Evolutionary conservation across 2,797 vertebrate species (phyloP).

Genomic region (Hybognathus amarus): DNA sequence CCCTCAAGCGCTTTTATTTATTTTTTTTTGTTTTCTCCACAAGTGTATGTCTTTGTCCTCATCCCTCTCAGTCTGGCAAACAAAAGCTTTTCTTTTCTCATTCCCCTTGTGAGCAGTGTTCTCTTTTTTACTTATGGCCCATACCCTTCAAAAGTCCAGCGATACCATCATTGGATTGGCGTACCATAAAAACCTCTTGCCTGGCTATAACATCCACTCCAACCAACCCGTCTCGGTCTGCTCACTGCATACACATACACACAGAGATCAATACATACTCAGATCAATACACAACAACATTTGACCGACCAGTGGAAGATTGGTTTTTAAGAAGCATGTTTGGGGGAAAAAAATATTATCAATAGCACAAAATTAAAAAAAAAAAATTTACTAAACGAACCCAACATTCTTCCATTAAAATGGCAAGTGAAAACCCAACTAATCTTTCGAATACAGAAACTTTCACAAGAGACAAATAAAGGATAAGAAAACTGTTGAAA

Average conservation of each 20-base stretch:
- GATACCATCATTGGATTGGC: background rate
- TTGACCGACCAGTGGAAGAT: background rate
- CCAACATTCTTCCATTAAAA: background rate
- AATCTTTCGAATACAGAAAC: background rate
- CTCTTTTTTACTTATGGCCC: constrained; percentile 27
- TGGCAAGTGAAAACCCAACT: background rate
- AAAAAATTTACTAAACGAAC: background rate
- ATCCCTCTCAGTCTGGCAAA: constrained; percentile 37
- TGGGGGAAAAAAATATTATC: background rate
- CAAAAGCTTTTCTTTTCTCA: constrained; percentile 31
- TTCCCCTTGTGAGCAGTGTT: constrained; percentile 5
- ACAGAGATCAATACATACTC: constrained; percentile 11
- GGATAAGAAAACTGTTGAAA: background rate
- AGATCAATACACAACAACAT: constrained; percentile 3
- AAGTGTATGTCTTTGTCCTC: constrained; percentile 48
- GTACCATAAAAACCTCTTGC: background rate
- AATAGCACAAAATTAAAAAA: background rate
- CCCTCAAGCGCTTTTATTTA: constrained; percentile 24
- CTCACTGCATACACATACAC: constrained; percentile 6
- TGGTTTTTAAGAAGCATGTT: background rate
- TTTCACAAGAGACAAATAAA: background rate
- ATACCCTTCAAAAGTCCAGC: constrained; percentile 8
- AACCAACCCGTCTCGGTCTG: background rate
- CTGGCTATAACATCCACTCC: background rate
- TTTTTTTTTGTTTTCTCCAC: constrained; percentile 36